Evolutionary conservation across 2,797 vertebrate genomes (phyloP).

Genomic region (Dendrocincla tyrannina): DNA sequence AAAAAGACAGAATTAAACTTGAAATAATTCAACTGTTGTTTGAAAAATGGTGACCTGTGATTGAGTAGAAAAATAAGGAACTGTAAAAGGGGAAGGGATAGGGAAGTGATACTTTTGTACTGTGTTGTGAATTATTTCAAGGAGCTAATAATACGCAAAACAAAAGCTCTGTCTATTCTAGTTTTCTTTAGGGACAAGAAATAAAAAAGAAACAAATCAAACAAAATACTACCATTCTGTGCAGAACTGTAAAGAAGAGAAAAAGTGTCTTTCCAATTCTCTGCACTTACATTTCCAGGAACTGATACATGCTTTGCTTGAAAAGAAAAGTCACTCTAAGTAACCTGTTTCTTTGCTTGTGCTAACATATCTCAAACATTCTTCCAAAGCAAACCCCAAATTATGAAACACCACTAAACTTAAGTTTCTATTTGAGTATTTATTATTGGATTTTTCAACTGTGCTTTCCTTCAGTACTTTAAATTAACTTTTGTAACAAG

Average conservation of each 20-base stretch:
- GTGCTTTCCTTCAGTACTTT: not conserved
- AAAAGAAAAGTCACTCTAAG: not conserved
- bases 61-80: not conserved
- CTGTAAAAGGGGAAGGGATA: not conserved
- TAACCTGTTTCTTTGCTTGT: not conserved
- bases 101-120: not conserved
- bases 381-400: not conserved
- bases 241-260: not conserved
- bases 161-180: not conserved
- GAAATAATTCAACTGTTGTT: not conserved
- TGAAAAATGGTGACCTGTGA: not conserved
- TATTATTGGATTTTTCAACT: not conserved
- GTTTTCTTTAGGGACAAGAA: not conserved
- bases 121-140: not conserved
- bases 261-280: not conserved
- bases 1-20: not conserved
- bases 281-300: not conserved
- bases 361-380: not conserved
- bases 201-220: not conserved
- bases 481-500: not conserved
- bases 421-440: not conserved
- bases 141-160: not conserved
- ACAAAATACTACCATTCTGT: not conserved
- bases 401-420: not conserved
- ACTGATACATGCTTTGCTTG: not conserved